Evolutionary conservation across 2,888 invertebrate species (phyloP).

Genomic region (Torymus texanus): DNA sequence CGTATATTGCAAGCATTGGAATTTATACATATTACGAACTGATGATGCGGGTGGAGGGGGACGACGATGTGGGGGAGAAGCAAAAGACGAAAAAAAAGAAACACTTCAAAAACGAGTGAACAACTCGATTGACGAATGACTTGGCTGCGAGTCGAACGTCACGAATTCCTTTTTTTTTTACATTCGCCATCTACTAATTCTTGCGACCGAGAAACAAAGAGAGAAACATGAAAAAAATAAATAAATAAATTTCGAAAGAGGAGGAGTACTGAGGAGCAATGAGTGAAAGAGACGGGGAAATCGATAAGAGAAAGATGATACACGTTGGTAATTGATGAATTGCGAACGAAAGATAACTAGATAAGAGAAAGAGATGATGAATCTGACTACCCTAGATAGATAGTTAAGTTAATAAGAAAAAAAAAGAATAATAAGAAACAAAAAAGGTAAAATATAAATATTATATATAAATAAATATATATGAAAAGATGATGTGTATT

Average conservation of each 20-base stretch:
- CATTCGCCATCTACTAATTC: conserved; percentile 62
- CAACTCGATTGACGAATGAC: conserved; percentile 57
- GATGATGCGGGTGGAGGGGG: conserved; percentile 31
- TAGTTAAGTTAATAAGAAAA: conserved; percentile 65
- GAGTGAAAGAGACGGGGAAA: conserved; percentile 41
- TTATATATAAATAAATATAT: conserved; percentile 66
- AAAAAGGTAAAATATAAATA: conserved; percentile 65
- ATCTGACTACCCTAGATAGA: conserved; percentile 71
- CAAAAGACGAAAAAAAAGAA: conserved; percentile 15
- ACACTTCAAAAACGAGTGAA: too few species aligned
- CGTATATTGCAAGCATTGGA: conserved; percentile 44
- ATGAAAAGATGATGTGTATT: conserved; percentile 71
- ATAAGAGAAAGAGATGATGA: conserved; percentile 65
- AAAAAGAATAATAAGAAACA: conserved; percentile 59
- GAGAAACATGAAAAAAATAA: conserved; percentile 20
- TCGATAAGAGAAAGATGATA: conserved; percentile 30
- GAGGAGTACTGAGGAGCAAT: conserved; percentile 54
- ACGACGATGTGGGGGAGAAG: conserved; percentile 28
- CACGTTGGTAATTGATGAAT: conserved; percentile 41
- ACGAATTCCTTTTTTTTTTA: conserved; percentile 57
- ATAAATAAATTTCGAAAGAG: too few species aligned
- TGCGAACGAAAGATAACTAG: conserved; percentile 33
- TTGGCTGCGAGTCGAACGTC: conserved; percentile 58
- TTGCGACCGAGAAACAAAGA: conserved; percentile 57
- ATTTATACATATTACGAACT: conserved; percentile 43